Evolutionary conservation across 1,140 invertebrate species (phyloP).

Genomic region (Solenopsis invicta): DNA sequence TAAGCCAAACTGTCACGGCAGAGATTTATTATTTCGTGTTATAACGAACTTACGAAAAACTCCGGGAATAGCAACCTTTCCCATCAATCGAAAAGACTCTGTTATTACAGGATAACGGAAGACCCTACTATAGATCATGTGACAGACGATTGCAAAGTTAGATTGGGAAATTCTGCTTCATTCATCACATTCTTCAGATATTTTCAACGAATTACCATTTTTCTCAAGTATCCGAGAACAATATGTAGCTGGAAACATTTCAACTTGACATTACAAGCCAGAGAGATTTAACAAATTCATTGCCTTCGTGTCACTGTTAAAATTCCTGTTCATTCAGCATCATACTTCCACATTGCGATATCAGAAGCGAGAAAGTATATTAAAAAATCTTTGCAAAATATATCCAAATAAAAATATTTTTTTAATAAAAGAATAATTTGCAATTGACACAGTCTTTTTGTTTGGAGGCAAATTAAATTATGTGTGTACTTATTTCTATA

Average conservation of each 20-base stretch:
- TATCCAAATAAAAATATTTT: too few relatives aligned
- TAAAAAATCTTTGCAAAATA: too few relatives aligned
- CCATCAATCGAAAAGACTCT: slow-evolving; percentile 32
- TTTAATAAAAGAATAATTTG: too few relatives aligned
- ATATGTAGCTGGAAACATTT: background rate
- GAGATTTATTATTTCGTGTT: slow-evolving; percentile 52
- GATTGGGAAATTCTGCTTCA: slow-evolving; percentile 35
- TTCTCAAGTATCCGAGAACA: background rate
- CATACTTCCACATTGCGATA: too few relatives aligned
- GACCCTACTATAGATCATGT: slow-evolving; percentile 18
- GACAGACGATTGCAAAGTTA: slow-evolving; percentile 45
- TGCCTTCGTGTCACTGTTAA: background rate
- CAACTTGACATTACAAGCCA: background rate
- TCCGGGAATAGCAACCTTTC: slow-evolving; percentile 30
- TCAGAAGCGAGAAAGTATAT: too few relatives aligned
- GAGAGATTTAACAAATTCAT: background rate
- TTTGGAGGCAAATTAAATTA: too few relatives aligned
- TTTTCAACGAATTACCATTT: slow-evolving; percentile 25
- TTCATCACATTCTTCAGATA: slow-evolving; percentile 29
- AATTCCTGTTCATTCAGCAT: too few relatives aligned
- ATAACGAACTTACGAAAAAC: slow-evolving; percentile 46
- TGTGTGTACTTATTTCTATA: too few relatives aligned
- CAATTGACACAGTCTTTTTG: too few relatives aligned
- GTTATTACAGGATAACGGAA: slow-evolving; percentile 41
- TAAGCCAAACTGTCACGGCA: slow-evolving; percentile 24